Conservation (phyloP, 2,888 invertebrate genomes). For the Phaonia tiefii region DNA sequence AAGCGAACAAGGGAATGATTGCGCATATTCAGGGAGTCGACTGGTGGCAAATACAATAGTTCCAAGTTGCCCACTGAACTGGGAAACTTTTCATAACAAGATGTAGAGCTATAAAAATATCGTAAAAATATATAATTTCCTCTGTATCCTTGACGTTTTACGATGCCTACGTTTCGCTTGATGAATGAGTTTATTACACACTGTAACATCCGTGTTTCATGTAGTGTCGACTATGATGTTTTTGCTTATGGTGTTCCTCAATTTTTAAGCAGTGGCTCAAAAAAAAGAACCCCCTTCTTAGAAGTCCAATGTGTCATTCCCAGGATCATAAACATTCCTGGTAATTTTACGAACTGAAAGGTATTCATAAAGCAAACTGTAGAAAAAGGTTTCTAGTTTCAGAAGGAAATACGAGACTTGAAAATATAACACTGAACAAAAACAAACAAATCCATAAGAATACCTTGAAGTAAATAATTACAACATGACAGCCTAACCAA, state of each 20-base stretch:
- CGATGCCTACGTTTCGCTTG: no score
- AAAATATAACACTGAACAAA: neutral
- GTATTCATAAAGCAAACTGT: slow-evolving; percentile 46
- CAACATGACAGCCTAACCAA: slow-evolving; percentile 38
- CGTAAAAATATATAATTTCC: slow-evolving; percentile 67
- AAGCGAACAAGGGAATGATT: neutral
- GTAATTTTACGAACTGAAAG: slow-evolving; percentile 30
- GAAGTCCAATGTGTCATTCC: slow-evolving; percentile 47
- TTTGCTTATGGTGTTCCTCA: slow-evolving; percentile 12
- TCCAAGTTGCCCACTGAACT: slow-evolving; percentile 25
- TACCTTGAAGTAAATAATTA: slow-evolving; percentile 27
- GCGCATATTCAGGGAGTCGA: slow-evolving; percentile 31
- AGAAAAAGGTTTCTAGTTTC: no score
- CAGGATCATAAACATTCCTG: slow-evolving; percentile 51
- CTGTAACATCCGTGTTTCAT: no score
- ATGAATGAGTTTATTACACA: no score
- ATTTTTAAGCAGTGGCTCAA: slow-evolving; percentile 39
- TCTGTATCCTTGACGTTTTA: no score
- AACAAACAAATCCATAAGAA: slow-evolving; percentile 49
- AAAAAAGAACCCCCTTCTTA: slow-evolving; percentile 45
- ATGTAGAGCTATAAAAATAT: slow-evolving; percentile 63
- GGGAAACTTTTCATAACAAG: slow-evolving; percentile 60
- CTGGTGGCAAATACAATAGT: no score
- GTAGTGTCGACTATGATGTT: slow-evolving; percentile 17
- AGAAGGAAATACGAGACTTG: no score